Evolutionary conservation across 2,113 vertebrate genomes (phyloP), one percentile per base, ranked within the genome.

Genomic region (Xiphophorus couchianus): DNA sequence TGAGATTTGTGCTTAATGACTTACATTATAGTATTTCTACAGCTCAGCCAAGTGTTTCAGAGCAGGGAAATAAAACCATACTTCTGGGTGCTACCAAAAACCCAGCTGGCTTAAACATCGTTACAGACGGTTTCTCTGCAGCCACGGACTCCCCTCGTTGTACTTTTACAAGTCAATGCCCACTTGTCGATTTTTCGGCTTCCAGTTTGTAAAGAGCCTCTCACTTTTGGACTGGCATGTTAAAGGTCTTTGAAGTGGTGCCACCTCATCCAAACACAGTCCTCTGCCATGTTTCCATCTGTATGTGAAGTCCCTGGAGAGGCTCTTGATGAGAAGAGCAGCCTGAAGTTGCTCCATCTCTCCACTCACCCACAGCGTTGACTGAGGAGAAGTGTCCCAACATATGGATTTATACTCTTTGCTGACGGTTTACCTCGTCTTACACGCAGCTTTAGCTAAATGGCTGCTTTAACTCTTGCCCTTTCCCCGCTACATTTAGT

Each of bases 321-420:
- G 83, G 74, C 35, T 39, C 68, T 86, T 73, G 62, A 88, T 77
- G 70, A 84, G 70, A 84, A 74, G 66, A 83, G 81, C 77, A 78
- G 73, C 62, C 66, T 58, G 33, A 51, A 78, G 64, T 76, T 51
- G 0, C 31, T 66, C 70, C 3, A 30, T 63, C 69, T 76, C 51
- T 74, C 67, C 33, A 70, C 66, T 86, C 71, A 74, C 69, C 44
- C 61, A 65, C 69, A 68, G 44, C 73, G 62, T 74, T 74, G 69
- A 74, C 58, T 17, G 25, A 68, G 37, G 48, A 85, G 4, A 77
- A 80, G 64, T 71, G 74, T 73, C 77, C 72, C 69, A 83, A 80
- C 62, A 79, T 37, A 72, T 42, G 51, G 63, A 77, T 78, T 82
- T 71, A 73, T 8, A 27, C 37, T 64, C 58, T 7, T 58, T 62